Evolutionary conservation across 2,888 invertebrate genomes (phyloP).

Genomic region (Heliconius cydno): DNA sequence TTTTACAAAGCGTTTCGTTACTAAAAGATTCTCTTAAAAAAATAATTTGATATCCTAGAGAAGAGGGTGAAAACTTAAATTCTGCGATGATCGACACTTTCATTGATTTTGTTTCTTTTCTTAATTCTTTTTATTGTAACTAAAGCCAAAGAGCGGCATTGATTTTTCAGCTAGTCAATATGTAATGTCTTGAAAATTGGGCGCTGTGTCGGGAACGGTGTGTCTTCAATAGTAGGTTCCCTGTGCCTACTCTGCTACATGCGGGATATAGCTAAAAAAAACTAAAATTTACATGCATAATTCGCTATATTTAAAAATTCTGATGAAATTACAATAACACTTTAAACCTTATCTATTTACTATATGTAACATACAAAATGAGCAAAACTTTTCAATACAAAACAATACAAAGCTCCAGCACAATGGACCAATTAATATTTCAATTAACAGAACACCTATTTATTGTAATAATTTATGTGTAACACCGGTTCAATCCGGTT

Average conservation of each 20-base stretch:
- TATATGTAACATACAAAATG: neutral
- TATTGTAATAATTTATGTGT: conserved; percentile 49
- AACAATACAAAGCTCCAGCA: conserved; percentile 16
- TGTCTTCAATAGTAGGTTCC: no score
- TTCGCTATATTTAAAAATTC: no score
- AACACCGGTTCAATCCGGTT: conserved; percentile 54
- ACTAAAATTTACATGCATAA: no score
- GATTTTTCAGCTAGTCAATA: no score
- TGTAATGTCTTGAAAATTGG: no score
- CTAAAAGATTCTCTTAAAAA: neutral
- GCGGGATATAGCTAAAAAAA: no score
- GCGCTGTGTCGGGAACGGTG: no score
- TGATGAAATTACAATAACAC: neutral
- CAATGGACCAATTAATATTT: conserved; percentile 37
- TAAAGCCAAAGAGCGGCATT: no score
- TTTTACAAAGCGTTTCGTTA: neutral
- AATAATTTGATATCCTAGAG: neutral
- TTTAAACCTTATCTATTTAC: neutral
- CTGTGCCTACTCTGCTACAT: no score
- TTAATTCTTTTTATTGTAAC: neutral
- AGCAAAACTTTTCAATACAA: conserved; percentile 5
- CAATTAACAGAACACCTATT: conserved; percentile 40
- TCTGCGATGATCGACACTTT: neutral
- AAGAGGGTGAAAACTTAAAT: neutral
- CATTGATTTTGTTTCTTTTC: neutral